Percentiles rank a stretch among this genome's conserved stretches.
These are phyloP conservation scores for Corythucha ciliata DNA, from an alignment of 2,888 invertebrate genomes.

Conservation along the genomic window DNA sequence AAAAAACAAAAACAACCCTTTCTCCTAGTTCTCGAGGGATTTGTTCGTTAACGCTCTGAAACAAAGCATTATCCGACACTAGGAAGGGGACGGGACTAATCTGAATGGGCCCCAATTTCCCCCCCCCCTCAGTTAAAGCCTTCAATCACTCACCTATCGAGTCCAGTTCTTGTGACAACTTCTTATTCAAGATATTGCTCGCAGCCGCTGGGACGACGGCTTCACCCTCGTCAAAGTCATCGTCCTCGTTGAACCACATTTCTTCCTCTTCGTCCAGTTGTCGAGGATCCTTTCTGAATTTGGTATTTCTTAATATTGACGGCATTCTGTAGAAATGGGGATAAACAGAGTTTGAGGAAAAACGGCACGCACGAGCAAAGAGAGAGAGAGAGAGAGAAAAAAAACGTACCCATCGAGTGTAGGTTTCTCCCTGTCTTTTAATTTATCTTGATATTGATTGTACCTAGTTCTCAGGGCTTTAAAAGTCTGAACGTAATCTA, in stretches of 20 bases:
- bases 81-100: too few relatives aligned
- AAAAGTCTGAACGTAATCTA: constrained; percentile 98
- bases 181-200: constrained; percentile 48
- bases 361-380: not conserved
- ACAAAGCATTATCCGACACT: too few relatives aligned
- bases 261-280: constrained; percentile 96
- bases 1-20: too few relatives aligned
- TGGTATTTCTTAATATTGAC: constrained; percentile 65
- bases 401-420: constrained; percentile 50
- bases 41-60: too few relatives aligned
- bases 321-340: constrained; percentile 53
- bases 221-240: constrained; percentile 77
- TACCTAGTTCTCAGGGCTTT: constrained; percentile 81
- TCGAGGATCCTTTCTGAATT: constrained; percentile 84
- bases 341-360: not conserved
- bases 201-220: constrained; percentile 44
- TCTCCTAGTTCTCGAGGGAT: too few relatives aligned
- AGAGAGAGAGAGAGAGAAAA: constrained; percentile 3
- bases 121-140: too few relatives aligned
- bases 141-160: constrained; percentile 46
- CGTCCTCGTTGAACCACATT: constrained; percentile 98
- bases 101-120: too few relatives aligned
- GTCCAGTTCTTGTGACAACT: constrained; percentile 52
- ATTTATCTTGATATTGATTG: constrained; percentile 83
- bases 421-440: constrained; percentile 58